These are phyloP conservation scores for Coleophora deauratella DNA, from an alignment of 2,888 invertebrate genomes.

Conservation along the genomic window DNA sequence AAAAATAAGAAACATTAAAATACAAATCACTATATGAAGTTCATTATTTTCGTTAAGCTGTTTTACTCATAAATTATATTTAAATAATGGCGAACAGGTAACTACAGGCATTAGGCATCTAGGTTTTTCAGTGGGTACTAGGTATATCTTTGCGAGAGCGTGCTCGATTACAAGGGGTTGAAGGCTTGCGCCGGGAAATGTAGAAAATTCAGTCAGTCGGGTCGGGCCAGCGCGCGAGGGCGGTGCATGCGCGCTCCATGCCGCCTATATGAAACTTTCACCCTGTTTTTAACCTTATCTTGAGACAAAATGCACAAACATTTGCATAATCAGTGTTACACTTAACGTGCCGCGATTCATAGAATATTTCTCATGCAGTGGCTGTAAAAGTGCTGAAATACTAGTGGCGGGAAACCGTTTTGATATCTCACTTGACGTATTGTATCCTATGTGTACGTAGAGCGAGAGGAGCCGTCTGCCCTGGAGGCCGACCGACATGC, in stretches of 20 bases:
- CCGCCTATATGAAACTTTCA: conserved; percentile 57
- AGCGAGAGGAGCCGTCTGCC: conserved; percentile 67
- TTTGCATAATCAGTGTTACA: conserved; percentile 24
- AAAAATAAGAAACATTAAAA: no score
- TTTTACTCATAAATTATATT: no score
- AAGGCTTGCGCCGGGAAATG: conserved; percentile 72
- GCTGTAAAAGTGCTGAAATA: conserved; percentile 50
- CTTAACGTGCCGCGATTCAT: conserved; percentile 19
- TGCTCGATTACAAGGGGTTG: conserved; percentile 70
- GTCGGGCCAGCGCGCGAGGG: conserved; percentile 52
- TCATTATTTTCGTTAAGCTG: no score
- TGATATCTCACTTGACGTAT: conserved; percentile 72
- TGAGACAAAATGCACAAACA: conserved; percentile 28
- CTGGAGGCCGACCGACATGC: conserved; percentile 72
- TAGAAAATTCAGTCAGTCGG: conserved; percentile 67
- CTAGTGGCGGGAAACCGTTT: conserved; percentile 73
- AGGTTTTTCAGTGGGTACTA: conserved; percentile 31
- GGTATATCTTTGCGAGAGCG: no score
- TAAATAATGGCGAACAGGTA: no score
- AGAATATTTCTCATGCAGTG: conserved; percentile 28
- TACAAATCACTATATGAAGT: no score
- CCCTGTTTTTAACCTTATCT: conserved; percentile 48
- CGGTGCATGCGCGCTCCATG: conserved; percentile 37
- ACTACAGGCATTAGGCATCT: conserved; percentile 28
- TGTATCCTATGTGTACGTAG: conserved; percentile 70